Conservation (phyloP, 2,888 invertebrate species). For the Iphiclides podalirius region DNA sequence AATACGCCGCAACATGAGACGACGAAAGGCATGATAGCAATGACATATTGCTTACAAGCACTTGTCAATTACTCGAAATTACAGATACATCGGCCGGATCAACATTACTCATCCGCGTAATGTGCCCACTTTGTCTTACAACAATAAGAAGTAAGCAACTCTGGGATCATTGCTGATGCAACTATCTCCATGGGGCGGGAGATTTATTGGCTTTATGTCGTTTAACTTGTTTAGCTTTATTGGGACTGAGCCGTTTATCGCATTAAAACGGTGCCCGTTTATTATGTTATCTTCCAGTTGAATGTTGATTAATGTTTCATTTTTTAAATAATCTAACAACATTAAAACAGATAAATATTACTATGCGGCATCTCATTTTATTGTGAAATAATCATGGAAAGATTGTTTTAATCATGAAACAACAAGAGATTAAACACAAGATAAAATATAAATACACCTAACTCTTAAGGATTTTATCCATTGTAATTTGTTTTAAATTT, state of each 20-base stretch:
- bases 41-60: slow-evolving; percentile 46
- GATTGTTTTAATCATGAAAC: too few relatives aligned
- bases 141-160: slow-evolving; percentile 33
- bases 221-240: slow-evolving; percentile 76
- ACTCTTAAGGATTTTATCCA: too few relatives aligned
- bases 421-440: too few relatives aligned
- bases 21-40: slow-evolving; percentile 41
- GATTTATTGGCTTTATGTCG: slow-evolving; percentile 57
- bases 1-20: slow-evolving; percentile 23
- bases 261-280: slow-evolving; percentile 60
- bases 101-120: slow-evolving; percentile 47
- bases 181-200: slow-evolving; percentile 46
- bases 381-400: slow-evolving; percentile 13
- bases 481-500: too few relatives aligned
- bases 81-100: slow-evolving; percentile 40
- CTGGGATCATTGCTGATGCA: slow-evolving; percentile 48
- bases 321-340: slow-evolving; percentile 42
- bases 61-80: slow-evolving; percentile 47
- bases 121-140: slow-evolving; percentile 33
- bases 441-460: too few relatives aligned
- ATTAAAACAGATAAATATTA: background rate
- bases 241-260: slow-evolving; percentile 67
- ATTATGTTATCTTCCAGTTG: slow-evolving; percentile 54
- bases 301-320: slow-evolving; percentile 61
- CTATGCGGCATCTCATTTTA: background rate